Evolutionary conservation across 2,797 vertebrate genomes (phyloP).

Genomic region (Bovichtus variegatus): DNA sequence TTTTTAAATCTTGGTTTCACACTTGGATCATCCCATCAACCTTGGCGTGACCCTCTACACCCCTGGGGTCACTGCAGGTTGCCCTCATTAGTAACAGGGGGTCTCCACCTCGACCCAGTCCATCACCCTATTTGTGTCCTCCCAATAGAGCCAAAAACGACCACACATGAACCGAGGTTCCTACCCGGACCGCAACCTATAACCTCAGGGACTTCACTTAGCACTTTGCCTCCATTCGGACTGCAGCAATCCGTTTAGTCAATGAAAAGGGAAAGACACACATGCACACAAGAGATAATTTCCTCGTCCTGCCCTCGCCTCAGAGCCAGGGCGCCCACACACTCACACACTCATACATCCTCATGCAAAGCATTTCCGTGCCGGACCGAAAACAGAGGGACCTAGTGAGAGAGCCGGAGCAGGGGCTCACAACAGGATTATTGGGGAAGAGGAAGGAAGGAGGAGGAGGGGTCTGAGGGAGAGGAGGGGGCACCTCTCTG

Average conservation of each 20-base stretch:
- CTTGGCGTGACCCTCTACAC: slow-evolving; percentile 56
- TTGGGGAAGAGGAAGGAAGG: slow-evolving; percentile 31
- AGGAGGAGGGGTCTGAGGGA: slow-evolving; percentile 9
- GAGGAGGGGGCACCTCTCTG: slow-evolving; percentile 37
- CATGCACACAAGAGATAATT: slow-evolving; percentile 64
- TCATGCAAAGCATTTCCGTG: slow-evolving; percentile 59
- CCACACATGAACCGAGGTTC: slow-evolving; percentile 72
- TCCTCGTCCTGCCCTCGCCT: slow-evolving; percentile 48
- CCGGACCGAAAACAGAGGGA: slow-evolving; percentile 56
- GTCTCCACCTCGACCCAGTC: slow-evolving; percentile 57
- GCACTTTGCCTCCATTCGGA: slow-evolving; percentile 63
- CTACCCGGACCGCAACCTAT: slow-evolving; percentile 67
- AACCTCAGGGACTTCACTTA: slow-evolving; percentile 61
- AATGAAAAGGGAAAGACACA: slow-evolving; percentile 64
- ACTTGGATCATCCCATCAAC: slow-evolving; percentile 53
- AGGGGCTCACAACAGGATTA: slow-evolving; percentile 43
- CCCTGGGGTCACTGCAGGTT: slow-evolving; percentile 67
- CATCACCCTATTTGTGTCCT: slow-evolving; percentile 61
- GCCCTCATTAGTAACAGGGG: slow-evolving; percentile 78
- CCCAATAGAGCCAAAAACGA: slow-evolving; percentile 52
- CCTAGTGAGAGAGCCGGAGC: slow-evolving; percentile 41
- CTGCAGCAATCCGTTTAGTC: slow-evolving; percentile 66
- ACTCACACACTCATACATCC: slow-evolving; percentile 26
- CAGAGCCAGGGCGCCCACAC: slow-evolving; percentile 25
- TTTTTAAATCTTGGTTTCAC: slow-evolving; percentile 34